A percentile compares a stretch with the other conserved stretches of the same genome.
Evolutionary conservation across 2,113 vertebrate species (phyloP).

Genomic region (Macrotis lagotis): DNA sequence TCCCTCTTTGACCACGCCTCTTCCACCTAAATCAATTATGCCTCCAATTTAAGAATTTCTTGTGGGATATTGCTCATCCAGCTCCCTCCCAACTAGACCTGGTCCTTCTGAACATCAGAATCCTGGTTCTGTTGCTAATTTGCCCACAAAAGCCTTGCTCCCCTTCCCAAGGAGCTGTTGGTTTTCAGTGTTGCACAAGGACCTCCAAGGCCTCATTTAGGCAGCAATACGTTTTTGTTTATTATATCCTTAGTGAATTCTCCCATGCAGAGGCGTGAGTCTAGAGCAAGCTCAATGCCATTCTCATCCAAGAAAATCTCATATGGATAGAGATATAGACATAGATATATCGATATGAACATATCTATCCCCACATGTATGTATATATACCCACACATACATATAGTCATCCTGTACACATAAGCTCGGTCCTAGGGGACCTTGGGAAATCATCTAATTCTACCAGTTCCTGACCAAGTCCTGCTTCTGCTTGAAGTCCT

Average conservation of each 20-base stretch:
- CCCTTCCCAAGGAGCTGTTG: neutral
- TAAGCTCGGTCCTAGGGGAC: neutral
- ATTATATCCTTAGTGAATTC: neutral
- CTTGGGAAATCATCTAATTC: neutral
- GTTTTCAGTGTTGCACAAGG: neutral
- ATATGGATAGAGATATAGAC: no score
- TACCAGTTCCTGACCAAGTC: neutral
- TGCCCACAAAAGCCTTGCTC: neutral
- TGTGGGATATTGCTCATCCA: neutral
- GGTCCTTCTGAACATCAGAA: neutral
- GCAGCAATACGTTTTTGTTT: neutral
- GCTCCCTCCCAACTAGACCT: neutral
- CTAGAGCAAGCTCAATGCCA: neutral
- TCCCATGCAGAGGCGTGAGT: neutral
- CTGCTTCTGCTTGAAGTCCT: neutral
- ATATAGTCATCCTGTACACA: neutral
- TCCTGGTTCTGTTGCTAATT: neutral
- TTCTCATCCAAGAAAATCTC: neutral
- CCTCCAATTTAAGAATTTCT: neutral
- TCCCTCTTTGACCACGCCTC: neutral
- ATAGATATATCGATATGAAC: no score
- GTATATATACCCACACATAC: no score
- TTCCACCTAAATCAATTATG: neutral
- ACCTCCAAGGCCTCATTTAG: no score
- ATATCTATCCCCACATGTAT: no score